A percentile compares a stretch with the other conserved stretches of the same genome.
Evolutionary conservation across 2,113 vertebrate genomes (phyloP).

Genomic region (Struthio camelus): DNA sequence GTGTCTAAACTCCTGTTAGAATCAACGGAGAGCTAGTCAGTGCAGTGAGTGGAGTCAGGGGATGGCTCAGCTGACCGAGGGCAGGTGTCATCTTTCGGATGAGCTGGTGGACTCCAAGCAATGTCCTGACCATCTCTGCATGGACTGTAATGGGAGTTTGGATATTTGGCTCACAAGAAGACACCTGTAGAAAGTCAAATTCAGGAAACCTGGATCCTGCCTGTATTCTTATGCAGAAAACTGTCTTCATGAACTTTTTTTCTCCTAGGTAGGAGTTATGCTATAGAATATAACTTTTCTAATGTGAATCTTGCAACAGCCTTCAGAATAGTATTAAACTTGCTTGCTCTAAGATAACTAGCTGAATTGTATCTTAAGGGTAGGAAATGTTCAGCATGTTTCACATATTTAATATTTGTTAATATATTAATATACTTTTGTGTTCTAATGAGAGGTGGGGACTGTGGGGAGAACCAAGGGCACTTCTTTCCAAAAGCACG

Average conservation of each 20-base stretch:
- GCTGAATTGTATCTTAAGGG: background rate
- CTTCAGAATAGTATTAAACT: background rate
- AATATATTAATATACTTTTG: background rate
- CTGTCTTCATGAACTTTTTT: background rate
- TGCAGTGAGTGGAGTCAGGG: background rate
- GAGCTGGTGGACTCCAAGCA: background rate
- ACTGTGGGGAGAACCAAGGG: rapidly evolving
- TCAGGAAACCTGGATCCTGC: background rate
- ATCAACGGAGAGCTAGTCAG: background rate
- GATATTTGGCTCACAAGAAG: background rate
- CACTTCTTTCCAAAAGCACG: background rate
- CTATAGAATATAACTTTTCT: background rate
- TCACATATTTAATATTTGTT: background rate
- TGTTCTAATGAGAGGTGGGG: background rate
- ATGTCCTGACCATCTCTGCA: background rate
- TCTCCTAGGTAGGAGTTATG: background rate
- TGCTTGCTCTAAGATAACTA: background rate
- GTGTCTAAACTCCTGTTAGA: background rate
- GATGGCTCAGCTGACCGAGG: background rate
- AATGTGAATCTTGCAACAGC: background rate
- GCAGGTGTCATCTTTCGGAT: background rate
- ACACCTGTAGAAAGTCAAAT: background rate
- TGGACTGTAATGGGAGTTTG: background rate
- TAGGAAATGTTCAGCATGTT: background rate
- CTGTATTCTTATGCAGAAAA: background rate